phyloP scores from a whole-genome alignment of 2,888 invertebrate genomes.

The Ctenicera cuprea region DNA sequence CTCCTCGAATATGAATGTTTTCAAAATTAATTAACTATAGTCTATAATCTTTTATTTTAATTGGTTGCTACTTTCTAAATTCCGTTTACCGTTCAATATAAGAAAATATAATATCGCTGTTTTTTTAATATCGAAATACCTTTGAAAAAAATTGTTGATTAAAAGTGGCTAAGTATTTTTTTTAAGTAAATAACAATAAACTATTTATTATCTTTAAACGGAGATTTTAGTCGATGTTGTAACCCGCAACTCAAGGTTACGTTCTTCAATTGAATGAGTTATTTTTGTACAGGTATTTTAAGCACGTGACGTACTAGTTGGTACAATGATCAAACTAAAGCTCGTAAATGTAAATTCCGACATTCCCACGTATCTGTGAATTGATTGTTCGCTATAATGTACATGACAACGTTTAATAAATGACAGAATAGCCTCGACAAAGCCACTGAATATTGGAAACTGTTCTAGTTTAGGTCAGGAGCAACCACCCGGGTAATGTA shows the following conservation, averaged over 20 bases:
- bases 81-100: too few relatives aligned
- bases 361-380: not conserved
- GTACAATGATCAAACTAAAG: not conserved
- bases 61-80: too few relatives aligned
- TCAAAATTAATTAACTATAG: too few relatives aligned
- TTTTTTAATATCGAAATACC: too few relatives aligned
- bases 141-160: too few relatives aligned
- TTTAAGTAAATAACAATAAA: too few relatives aligned
- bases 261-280: slow-evolving; percentile 17
- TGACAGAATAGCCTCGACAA: slow-evolving; percentile 24
- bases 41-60: too few relatives aligned
- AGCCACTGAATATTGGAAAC: slow-evolving; percentile 25
- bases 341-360: slow-evolving; percentile 11
- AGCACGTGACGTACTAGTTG: slow-evolving; percentile 6
- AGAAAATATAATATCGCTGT: too few relatives aligned
- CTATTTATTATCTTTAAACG: too few relatives aligned
- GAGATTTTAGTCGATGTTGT: too few relatives aligned
- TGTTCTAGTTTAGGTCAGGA: not conserved
- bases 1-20: too few relatives aligned
- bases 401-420: slow-evolving; percentile 32
- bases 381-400: not conserved
- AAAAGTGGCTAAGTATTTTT: too few relatives aligned
- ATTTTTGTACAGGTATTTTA: slow-evolving; percentile 21
- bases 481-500: slow-evolving; percentile 18
- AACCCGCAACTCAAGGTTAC: not conserved